A percentile compares a stretch with the other conserved stretches of the same genome.
Conservation (phyloP, 2,113 vertebrate genomes). For the Clarias batrachus region DNA sequence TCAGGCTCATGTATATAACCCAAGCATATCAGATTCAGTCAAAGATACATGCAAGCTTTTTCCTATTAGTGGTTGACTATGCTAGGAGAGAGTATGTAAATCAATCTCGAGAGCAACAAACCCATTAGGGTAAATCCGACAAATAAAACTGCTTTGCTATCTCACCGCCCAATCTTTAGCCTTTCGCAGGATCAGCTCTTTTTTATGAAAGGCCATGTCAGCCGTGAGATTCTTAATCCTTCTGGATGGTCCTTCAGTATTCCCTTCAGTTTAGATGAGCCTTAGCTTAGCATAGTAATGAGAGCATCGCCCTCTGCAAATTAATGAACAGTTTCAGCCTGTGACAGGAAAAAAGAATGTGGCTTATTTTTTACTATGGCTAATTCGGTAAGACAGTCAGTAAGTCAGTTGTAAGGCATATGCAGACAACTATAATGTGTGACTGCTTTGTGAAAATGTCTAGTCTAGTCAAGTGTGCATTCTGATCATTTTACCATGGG, state of each 20-base stretch:
- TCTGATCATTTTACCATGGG: constrained; percentile 14
- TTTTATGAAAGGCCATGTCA: constrained; percentile 20
- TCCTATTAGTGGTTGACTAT: constrained; percentile 32
- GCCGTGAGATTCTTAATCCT: constrained; percentile 30
- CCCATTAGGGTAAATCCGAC: constrained; percentile 26
- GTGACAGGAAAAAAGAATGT: constrained; percentile 8
- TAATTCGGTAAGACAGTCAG: constrained; percentile 13
- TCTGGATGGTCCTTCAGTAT: constrained; percentile 40
- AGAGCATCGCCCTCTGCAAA: constrained; percentile 32
- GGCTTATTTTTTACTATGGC: neutral
- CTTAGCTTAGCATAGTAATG: constrained; percentile 41
- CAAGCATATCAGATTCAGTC: constrained; percentile 58
- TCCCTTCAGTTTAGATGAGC: constrained; percentile 19
- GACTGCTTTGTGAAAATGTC: constrained; percentile 27
- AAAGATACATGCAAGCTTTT: constrained; percentile 50
- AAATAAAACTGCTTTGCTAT: constrained; percentile 8
- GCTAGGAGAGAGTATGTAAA: constrained; percentile 42
- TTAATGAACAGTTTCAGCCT: constrained; percentile 12
- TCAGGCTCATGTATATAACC: constrained; percentile 61
- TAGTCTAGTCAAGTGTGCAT: neutral
- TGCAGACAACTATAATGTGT: neutral
- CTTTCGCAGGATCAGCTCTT: constrained; percentile 41
- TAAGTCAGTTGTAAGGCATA: neutral
- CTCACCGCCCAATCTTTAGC: neutral
- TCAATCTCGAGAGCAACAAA: constrained; percentile 36